These are phyloP conservation scores for Aspiorhynchus laticeps DNA, from an alignment of 2,113 vertebrate genomes.

Conservation along the genomic window DNA sequence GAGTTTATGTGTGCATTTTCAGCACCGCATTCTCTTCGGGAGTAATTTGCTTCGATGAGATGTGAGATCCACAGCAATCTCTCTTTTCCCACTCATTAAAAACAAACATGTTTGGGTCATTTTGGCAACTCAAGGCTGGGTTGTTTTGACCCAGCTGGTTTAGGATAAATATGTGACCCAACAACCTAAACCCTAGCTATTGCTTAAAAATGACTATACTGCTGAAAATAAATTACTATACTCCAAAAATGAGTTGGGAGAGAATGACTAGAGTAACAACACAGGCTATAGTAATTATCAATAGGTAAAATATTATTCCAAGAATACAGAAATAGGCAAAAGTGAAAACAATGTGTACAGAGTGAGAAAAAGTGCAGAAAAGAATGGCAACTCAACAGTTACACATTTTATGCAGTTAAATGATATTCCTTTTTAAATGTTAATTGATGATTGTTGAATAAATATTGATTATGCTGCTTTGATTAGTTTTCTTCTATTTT, in stretches of 20 bases:
- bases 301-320: neutral
- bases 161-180: neutral
- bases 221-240: neutral
- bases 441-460: neutral
- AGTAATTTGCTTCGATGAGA: neutral
- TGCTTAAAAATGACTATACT: neutral
- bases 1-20: neutral
- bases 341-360: neutral
- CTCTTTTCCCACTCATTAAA: conserved; percentile 2
- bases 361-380: neutral
- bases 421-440: neutral
- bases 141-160: neutral
- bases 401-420: neutral
- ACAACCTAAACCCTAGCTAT: neutral
- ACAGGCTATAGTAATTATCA: neutral
- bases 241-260: neutral
- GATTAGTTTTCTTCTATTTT: neutral
- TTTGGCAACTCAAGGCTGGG: neutral
- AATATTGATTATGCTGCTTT: neutral
- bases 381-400: neutral
- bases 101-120: neutral
- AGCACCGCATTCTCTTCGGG: neutral
- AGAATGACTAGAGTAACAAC: no score
- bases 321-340: neutral
- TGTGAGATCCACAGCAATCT: neutral